Conservation (phyloP, 1,140 invertebrate genomes). For the Thaumatotibia leucotreta region DNA sequence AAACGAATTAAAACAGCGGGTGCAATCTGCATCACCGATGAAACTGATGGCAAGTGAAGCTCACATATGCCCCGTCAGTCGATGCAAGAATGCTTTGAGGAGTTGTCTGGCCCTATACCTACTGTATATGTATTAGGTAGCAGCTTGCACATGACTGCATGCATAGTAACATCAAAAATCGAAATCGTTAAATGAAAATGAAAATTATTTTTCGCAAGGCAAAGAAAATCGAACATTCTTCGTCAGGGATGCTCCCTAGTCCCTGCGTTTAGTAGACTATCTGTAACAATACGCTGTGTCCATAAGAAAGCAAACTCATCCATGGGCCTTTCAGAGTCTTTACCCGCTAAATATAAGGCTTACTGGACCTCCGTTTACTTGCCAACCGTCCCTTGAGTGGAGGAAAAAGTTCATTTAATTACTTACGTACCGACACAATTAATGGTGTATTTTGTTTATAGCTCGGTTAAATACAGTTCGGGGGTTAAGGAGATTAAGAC, state of each 20-base stretch:
- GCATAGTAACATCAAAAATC: no score
- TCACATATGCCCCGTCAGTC: no score
- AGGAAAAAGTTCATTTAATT: constrained; percentile 10
- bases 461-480: constrained; percentile 2
- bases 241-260: no score
- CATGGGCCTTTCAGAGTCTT: not conserved
- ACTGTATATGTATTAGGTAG: no score
- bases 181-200: no score
- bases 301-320: not conserved
- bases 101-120: no score
- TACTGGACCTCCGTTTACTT: not conserved
- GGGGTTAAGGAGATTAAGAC: not conserved
- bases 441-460: constrained; percentile 9
- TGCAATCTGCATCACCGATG: no score
- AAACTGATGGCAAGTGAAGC: no score
- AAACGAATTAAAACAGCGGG: not conserved
- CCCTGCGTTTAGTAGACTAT: constrained; percentile 18
- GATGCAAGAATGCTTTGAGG: no score
- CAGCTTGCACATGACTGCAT: no score
- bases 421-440: constrained; percentile 5
- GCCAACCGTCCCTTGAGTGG: not conserved
- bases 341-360: constrained; percentile 2
- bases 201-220: no score
- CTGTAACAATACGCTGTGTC: not conserved
- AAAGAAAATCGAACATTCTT: no score